These are phyloP conservation scores for Aleiodes alternator DNA, from an alignment of 2,888 invertebrate genomes.

Conservation along the genomic window DNA sequence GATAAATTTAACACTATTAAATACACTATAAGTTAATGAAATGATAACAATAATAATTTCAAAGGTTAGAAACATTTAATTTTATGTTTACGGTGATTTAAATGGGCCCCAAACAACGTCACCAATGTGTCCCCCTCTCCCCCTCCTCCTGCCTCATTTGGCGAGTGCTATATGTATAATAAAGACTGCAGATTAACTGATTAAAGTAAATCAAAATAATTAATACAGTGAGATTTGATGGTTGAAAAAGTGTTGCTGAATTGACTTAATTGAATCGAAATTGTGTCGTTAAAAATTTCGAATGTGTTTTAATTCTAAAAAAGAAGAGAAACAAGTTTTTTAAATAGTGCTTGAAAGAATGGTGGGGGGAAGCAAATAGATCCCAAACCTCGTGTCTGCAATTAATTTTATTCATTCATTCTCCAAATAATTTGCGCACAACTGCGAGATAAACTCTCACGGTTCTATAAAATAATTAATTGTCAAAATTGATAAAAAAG, in stretches of 20 bases:
- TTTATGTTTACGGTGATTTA: constrained; percentile 28
- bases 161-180: neutral
- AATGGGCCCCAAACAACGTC: constrained; percentile 23
- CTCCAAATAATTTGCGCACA: neutral
- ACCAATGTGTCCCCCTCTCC: neutral
- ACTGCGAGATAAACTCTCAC: too few relatives aligned
- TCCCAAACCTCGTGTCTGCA: constrained; percentile 3
- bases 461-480: too few relatives aligned
- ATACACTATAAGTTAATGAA: too few relatives aligned
- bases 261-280: neutral
- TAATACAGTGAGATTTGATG: too few relatives aligned
- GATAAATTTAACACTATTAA: too few relatives aligned
- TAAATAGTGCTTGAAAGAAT: neutral
- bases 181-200: too few relatives aligned
- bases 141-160: neutral
- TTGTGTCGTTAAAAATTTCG: too few relatives aligned
- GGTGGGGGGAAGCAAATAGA: neutral
- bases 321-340: neutral
- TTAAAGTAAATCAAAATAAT: too few relatives aligned
- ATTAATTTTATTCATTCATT: neutral
- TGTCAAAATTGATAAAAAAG: neutral
- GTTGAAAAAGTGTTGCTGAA: too few relatives aligned
- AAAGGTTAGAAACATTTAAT: constrained; percentile 8
- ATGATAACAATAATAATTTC: neutral
- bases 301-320: too few relatives aligned